Evolutionary conservation across 2,888 invertebrate genomes (phyloP).

Genomic region (Theristus sp.): DNA sequence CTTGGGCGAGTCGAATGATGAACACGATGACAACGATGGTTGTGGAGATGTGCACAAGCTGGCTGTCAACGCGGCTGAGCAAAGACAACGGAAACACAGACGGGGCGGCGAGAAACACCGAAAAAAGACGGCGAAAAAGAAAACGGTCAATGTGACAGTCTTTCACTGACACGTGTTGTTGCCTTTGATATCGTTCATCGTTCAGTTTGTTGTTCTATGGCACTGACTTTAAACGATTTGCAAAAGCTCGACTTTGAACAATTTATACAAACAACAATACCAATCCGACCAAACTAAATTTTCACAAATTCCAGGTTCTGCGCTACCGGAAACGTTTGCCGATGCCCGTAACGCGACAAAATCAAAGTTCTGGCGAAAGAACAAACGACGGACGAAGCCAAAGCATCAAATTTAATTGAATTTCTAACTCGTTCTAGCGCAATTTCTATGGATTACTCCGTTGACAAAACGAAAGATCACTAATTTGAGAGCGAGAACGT

Average conservation of each 20-base stretch:
- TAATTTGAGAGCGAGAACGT: no score
- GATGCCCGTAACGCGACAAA: background rate
- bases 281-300: no score
- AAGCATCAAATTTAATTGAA: slow-evolving; percentile 6
- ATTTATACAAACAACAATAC: no score
- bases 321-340: background rate
- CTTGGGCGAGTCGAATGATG: slow-evolving; percentile 15
- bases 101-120: background rate
- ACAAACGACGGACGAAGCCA: background rate
- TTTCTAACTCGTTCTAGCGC: no score
- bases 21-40: slow-evolving; percentile 6
- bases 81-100: background rate
- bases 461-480: no score
- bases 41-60: no score
- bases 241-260: no score
- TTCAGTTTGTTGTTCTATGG: no score
- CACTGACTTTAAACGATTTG: no score
- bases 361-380: slow-evolving; percentile 1
- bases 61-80: background rate
- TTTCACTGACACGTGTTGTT: background rate
- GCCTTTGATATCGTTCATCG: no score
- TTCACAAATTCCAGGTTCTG: no score
- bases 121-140: slow-evolving; percentile 1
- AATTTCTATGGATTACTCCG: no score
- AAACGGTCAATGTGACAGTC: background rate